Conservation (phyloP, 2,888 invertebrate genomes). For the Griposia aprilina region DNA sequence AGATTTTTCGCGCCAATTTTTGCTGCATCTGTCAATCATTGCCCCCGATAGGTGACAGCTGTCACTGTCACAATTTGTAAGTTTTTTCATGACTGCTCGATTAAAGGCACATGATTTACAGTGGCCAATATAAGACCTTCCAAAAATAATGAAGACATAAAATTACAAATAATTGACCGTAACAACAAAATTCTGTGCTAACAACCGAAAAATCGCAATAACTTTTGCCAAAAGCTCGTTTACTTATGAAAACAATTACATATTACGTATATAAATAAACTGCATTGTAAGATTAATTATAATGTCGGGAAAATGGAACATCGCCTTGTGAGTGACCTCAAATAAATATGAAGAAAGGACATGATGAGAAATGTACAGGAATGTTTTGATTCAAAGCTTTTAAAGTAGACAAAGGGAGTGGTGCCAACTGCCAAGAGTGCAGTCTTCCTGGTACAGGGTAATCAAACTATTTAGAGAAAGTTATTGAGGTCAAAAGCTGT, state of each 20-base stretch:
- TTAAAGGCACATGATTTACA: background rate
- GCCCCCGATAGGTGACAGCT: constrained; percentile 5
- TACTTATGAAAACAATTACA: constrained; percentile 54
- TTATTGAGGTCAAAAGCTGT: constrained; percentile 32
- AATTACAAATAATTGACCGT: background rate
- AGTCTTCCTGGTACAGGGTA: constrained; percentile 39
- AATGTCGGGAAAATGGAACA: constrained; percentile 59
- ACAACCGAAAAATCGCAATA: constrained; percentile 21
- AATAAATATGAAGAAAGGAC: constrained; percentile 61
- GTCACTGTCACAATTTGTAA: background rate
- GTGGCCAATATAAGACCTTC: background rate
- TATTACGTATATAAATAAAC: constrained; percentile 58
- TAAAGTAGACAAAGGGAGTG: constrained; percentile 42
- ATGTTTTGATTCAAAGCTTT: constrained; percentile 49
- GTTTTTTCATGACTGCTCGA: background rate
- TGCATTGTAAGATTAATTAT: constrained; percentile 56
- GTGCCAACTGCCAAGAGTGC: constrained; percentile 33
- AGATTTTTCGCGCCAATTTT: constrained; percentile 15
- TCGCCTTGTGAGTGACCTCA: constrained; percentile 61
- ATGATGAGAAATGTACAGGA: constrained; percentile 33
- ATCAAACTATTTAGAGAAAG: constrained; percentile 44
- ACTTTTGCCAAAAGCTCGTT: constrained; percentile 48
- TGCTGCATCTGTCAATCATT: background rate
- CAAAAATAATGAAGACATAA: background rate
- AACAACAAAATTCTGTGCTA: constrained; percentile 26